phyloP scores from a whole-genome alignment of 2,888 invertebrate genomes.

The Rhagonycha lutea region DNA sequence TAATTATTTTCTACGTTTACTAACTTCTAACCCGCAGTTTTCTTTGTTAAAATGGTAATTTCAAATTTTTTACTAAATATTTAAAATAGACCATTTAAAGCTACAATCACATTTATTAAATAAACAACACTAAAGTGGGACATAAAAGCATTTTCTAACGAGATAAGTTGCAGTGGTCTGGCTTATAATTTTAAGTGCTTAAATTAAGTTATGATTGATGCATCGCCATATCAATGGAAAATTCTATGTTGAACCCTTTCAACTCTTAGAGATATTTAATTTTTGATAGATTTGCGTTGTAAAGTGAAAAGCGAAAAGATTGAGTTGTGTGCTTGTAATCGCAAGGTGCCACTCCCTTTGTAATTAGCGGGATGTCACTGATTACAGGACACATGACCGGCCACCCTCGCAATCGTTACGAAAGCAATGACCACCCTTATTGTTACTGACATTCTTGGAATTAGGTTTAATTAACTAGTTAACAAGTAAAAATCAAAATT shows the following conservation, averaged over 20 bases:
- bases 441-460: conserved; percentile 47
- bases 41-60: neutral
- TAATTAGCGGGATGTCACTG: conserved; percentile 51
- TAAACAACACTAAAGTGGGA: neutral
- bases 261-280: neutral
- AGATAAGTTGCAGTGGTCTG: too few relatives aligned
- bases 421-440: conserved; percentile 47
- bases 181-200: too few relatives aligned
- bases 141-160: neutral
- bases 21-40: neutral
- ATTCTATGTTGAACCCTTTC: neutral
- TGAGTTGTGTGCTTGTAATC: conserved; percentile 35
- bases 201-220: too few relatives aligned
- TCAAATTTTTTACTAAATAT: neutral
- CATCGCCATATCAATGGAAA: too few relatives aligned
- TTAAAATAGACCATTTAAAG: neutral
- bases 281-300: neutral
- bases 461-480: conserved; percentile 46
- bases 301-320: conserved; percentile 17
- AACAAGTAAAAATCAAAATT: conserved; percentile 32
- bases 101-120: neutral
- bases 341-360: conserved; percentile 36
- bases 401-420: conserved; percentile 46
- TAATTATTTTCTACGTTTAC: neutral
- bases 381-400: conserved; percentile 52